Evolutionary conservation across 2,888 invertebrate species (phyloP), one percentile per base, ranked within the genome.

Genomic region (Euphydryas editha): DNA sequence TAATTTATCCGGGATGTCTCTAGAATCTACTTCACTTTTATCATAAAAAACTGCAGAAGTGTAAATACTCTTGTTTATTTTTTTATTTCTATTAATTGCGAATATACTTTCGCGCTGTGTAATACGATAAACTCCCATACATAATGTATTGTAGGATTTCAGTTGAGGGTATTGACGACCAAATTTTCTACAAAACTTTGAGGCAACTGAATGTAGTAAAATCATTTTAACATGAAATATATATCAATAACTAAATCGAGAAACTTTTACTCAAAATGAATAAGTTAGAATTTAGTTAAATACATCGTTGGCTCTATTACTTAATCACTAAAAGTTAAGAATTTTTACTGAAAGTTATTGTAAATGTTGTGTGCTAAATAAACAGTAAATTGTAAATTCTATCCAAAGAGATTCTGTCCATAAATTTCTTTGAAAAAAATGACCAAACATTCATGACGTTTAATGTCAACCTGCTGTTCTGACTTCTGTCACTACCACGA

Each of bases 141-240:
- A 82, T 68, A 87, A 62, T 24, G 82, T 79, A 71, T 85, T 84
- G 62, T 88, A 77, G 70, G 82, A 79, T 76, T 85, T 89, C 49
- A 85, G 76, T 72, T 86, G 85, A 46, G 76, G 70, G 54, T 85
- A 82, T 64, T 82, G 80, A 73, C 82, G 84, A 68, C 85, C 81
- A 60, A 90, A 61, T 77, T 87, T 90, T 75, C 84, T 84, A 77
- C 84, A 91, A 66, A 90, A 80, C 76, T 79, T 86, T 60, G 84
- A 79, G 71, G 83, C 84, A 73, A 85, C 75, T 62, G 86, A 85
- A 75, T 87, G 86, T 75, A 91, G 82, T 86, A 88, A 86, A 74
- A 78, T 82, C 76, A 78, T 77, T 74, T 75, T 77, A 39, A 18
- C 24, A 54, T 17, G 18, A 36, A 54, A 54, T 62, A 62, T 44